Conservation (phyloP, 2,888 invertebrate species). For the Drosophila mulleri region DNA sequence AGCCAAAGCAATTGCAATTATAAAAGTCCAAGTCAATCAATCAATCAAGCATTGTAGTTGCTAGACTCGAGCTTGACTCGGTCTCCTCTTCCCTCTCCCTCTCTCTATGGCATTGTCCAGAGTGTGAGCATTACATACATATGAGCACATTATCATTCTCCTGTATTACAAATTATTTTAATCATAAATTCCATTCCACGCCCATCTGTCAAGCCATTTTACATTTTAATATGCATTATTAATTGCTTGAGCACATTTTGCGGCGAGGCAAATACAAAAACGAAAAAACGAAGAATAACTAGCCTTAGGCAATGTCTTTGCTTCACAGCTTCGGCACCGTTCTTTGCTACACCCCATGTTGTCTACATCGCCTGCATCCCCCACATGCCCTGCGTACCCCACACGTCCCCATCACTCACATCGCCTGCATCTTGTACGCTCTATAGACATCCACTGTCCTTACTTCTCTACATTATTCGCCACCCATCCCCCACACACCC, state of each 20-base stretch:
- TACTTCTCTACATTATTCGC: neutral
- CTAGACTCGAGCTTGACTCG: too few species aligned
- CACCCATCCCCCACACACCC: neutral
- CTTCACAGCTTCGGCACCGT: neutral
- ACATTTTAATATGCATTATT: slow-evolving; percentile 74
- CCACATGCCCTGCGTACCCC: neutral
- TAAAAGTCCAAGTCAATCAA: neutral
- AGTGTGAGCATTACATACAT: neutral
- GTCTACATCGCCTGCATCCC: neutral
- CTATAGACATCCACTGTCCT: neutral
- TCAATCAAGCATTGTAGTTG: neutral
- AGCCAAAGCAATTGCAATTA: neutral
- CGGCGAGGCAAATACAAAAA: neutral
- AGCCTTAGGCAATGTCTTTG: slow-evolving; percentile 30
- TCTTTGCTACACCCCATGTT: neutral
- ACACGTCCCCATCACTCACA: too few species aligned
- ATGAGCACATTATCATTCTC: neutral
- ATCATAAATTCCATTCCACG: slow-evolving; percentile 5
- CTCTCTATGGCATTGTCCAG: neutral
- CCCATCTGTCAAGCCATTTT: slow-evolving; percentile 36
- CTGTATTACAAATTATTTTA: slow-evolving; percentile 3
- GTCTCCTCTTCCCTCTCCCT: neutral
- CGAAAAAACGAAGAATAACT: slow-evolving; percentile 2
- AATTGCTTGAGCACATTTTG: slow-evolving; percentile 64
- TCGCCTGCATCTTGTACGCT: neutral